Evolutionary conservation across 1,140 invertebrate species (phyloP).

Genomic region (Philopotamus ludificatus): DNA sequence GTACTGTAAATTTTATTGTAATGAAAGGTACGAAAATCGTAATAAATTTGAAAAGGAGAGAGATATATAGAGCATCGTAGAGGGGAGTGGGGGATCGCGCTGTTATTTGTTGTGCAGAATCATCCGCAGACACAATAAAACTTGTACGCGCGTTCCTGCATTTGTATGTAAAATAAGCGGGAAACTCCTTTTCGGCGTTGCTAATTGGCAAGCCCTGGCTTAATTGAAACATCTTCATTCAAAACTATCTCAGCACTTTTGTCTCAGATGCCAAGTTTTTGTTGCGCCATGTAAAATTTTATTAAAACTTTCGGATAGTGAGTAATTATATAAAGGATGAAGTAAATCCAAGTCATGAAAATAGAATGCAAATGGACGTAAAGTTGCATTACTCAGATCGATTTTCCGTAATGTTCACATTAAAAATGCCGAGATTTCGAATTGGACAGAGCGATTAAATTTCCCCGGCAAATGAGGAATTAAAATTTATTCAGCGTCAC

Average conservation of each 20-base stretch:
- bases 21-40: constrained; percentile 35
- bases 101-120: constrained; percentile 24
- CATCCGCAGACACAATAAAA: constrained; percentile 35
- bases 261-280: background rate
- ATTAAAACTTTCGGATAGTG: background rate
- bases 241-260: constrained; percentile 21
- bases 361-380: too few species aligned
- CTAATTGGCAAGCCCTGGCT: constrained; percentile 29
- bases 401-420: too few species aligned
- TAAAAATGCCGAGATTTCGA: too few species aligned
- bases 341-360: too few species aligned
- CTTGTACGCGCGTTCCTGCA: background rate
- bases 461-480: constrained; percentile 9
- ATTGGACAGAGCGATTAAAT: constrained; percentile 23
- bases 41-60: constrained; percentile 35
- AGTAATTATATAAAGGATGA: too few species aligned
- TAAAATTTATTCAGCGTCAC: constrained; percentile 23
- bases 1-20: constrained; percentile 13
- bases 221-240: constrained; percentile 32
- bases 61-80: background rate
- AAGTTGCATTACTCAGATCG: too few species aligned
- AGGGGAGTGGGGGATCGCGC: background rate
- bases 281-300: background rate
- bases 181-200: constrained; percentile 19
- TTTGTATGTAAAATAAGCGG: background rate